Base-by-base conservation (phyloP, 2,888 invertebrate species). In the Ceramica pisi region DNA sequence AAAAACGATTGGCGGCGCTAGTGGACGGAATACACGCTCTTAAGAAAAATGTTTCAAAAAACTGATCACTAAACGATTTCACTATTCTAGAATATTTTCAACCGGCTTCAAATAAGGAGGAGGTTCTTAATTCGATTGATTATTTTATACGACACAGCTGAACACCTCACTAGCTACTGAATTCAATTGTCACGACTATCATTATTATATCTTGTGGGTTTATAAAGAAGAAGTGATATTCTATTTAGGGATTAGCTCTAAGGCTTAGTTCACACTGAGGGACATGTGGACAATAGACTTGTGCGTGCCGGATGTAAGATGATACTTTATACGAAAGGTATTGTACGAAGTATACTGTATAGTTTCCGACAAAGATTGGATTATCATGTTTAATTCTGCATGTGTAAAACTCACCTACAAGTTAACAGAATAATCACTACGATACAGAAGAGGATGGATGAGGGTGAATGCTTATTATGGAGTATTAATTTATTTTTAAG, bases 121-220 rank as follows among this genome's bases (percentile, higher is more conserved):
- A 38, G 0, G 38, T 31, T 31, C 31, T 31, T 6, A 31, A 31
- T 31, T 31, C 12, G 12, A 12, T 12, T 2, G 12, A 0, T 12
- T 41, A 5, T 41, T 12, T 41, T 41, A 19, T 7, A 46, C 9
- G 16, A 23, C 8, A 16, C 41, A 16, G 19, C 19, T 41, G 44
- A 62, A 53, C 31, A 46, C 38, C 4, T 38, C 23, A 35, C 16
- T 38, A 5, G 51, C 75, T 65, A 75, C 80, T 78, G 75, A 61
- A 70, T 8, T 62, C 21, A 78, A 12, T 67, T 59, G 78, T 66
- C 46, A 69, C 55, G 69, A 69, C 62, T 50, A 80, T 74, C 48
- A 23, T 44, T 35, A 68, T 35, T 44, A 56, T 68, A 65, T 79
- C 63, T 23, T 56, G 2, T 46, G 26, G 64, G 51, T 1, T 65